These are phyloP conservation scores for Mamestra brassicae DNA, from an alignment of 2,888 invertebrate genomes.

Conservation along the genomic window DNA sequence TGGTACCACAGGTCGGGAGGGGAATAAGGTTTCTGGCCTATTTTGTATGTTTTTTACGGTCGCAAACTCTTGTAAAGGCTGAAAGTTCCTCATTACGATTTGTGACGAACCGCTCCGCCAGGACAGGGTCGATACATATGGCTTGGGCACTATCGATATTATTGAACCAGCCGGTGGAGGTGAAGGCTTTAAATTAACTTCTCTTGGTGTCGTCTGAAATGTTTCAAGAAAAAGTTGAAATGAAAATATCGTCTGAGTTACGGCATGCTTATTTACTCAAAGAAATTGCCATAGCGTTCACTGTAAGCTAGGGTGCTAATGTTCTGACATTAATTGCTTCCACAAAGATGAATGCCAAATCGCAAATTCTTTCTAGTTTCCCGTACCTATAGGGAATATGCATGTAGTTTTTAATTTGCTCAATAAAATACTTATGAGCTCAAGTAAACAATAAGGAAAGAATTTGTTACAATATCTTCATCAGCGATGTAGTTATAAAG, in stretches of 20 bases:
- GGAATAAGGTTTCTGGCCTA: conserved; percentile 19
- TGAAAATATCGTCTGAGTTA: not conserved
- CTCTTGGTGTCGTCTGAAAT: conserved; percentile 19
- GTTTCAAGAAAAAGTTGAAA: not conserved
- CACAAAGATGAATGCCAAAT: too few relatives aligned
- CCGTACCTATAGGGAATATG: too few relatives aligned
- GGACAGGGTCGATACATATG: conserved; percentile 64
- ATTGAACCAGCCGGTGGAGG: conserved; percentile 49
- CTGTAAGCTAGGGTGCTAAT: not conserved
- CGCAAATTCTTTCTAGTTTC: too few relatives aligned
- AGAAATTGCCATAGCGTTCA: not conserved
- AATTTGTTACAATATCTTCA: too few relatives aligned
- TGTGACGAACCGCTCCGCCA: conserved; percentile 70
- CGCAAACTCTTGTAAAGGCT: conserved; percentile 58
- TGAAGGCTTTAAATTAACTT: conserved; percentile 43
- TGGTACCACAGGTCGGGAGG: not conserved
- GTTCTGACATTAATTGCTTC: too few relatives aligned
- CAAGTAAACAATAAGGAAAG: too few relatives aligned
- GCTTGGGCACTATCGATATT: conserved; percentile 67
- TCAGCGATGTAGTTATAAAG: too few relatives aligned
- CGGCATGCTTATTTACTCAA: not conserved
- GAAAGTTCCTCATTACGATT: conserved; percentile 76
- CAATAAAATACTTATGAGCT: too few relatives aligned
- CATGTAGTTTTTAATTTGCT: too few relatives aligned
- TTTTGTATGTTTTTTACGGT: not conserved